phyloP scores from a whole-genome alignment of 1,140 invertebrate species.

The Drosophila sp. region DNA sequence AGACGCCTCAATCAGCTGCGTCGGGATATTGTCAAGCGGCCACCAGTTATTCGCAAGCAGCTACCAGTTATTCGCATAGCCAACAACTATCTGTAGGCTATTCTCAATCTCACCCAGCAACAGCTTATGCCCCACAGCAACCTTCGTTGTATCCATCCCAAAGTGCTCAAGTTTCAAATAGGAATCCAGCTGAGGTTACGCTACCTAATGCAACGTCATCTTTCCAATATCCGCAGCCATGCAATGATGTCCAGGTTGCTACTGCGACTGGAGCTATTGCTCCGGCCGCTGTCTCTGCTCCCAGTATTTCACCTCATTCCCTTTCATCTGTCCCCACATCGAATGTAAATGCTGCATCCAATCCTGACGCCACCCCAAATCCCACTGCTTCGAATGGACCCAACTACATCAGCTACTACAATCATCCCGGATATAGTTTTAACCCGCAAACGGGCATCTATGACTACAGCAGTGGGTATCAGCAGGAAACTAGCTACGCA shows the following conservation, averaged over 20 bases:
- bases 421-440: constrained; percentile 79
- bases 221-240: constrained; percentile 28
- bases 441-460: constrained; percentile 76
- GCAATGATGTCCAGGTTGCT: constrained; percentile 16
- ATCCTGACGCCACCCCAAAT: background rate
- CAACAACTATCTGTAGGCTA: constrained; percentile 26
- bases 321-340: background rate
- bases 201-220: constrained; percentile 5
- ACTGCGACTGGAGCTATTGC: background rate
- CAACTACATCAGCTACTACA: constrained; percentile 64
- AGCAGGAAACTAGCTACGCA: constrained; percentile 48
- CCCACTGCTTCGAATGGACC: background rate
- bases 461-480: constrained; percentile 80
- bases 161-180: constrained; percentile 12
- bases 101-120: constrained; percentile 26
- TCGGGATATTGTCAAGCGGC: constrained; percentile 22
- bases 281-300: background rate
- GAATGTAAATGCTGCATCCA: background rate
- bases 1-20: constrained; percentile 17
- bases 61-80: background rate
- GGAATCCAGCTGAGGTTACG: background rate
- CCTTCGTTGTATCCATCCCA: constrained; percentile 47
- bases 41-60: background rate
- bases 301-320: background rate
- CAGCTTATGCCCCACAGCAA: constrained; percentile 20